A percentile compares a stretch with the other conserved stretches of the same genome.
Conservation (phyloP, 2,888 invertebrate genomes). For the Diplolepis rosae region DNA sequence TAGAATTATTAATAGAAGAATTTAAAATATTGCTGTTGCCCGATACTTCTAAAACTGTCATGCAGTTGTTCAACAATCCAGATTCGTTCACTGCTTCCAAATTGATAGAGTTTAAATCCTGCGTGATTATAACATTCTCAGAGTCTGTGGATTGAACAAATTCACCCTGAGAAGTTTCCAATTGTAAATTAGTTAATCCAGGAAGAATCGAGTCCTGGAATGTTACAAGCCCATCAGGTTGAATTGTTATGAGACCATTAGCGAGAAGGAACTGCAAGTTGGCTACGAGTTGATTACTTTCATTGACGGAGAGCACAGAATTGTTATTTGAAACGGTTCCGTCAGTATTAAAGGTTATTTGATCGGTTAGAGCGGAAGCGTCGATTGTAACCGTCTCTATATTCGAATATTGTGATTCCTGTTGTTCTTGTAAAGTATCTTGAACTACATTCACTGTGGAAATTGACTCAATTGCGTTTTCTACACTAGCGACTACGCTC, state of each 20-base stretch:
- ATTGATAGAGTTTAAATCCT: not conserved
- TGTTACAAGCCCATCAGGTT: constrained; percentile 48
- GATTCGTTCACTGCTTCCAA: no score
- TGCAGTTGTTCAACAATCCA: constrained; percentile 8
- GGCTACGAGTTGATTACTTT: constrained; percentile 64
- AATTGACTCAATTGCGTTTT: constrained; percentile 37
- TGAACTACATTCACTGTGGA: not conserved
- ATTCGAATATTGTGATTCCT: constrained; percentile 45
- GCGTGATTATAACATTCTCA: constrained; percentile 6
- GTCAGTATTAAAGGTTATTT: constrained; percentile 62
- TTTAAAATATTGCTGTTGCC: not conserved
- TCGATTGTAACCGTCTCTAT: constrained; percentile 51
- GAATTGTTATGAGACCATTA: constrained; percentile 69
- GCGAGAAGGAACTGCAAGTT: constrained; percentile 65
- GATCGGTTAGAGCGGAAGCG: constrained; percentile 48
- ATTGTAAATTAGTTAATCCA: constrained; percentile 18
- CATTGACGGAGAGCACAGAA: constrained; percentile 66
- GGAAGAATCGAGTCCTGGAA: constrained; percentile 20
- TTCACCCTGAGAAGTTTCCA: not conserved
- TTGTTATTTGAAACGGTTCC: constrained; percentile 67
- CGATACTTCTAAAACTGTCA: not conserved
- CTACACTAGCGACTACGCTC: constrained; percentile 48
- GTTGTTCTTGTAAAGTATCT: constrained; percentile 32
- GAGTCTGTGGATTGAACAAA: not conserved
- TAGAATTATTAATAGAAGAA: not conserved